Percentiles rank a stretch among this genome's conserved stretches.
Evolutionary conservation across 2,888 invertebrate genomes (phyloP).

Genomic region (Andrena haemorrhoa): DNA sequence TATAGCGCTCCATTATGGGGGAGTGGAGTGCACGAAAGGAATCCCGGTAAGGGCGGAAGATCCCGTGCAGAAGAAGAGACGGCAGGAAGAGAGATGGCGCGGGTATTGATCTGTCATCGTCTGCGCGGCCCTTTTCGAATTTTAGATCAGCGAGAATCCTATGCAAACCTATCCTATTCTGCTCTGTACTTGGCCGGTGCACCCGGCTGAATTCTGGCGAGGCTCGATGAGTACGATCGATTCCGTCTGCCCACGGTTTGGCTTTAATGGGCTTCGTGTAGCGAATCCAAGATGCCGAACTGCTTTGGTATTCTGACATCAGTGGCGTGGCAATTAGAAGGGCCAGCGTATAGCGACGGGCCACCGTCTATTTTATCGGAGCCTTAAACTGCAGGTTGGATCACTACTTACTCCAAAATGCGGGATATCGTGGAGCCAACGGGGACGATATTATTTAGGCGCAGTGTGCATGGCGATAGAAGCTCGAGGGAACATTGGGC

Average conservation of each 20-base stretch:
- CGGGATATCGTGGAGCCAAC: background rate
- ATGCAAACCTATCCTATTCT: slow-evolving; percentile 64
- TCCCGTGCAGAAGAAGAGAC: slow-evolving; percentile 32
- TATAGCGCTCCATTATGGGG: slow-evolving; percentile 69
- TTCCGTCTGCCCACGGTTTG: slow-evolving; percentile 48
- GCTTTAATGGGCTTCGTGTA: slow-evolving; percentile 57
- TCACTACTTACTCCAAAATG: background rate
- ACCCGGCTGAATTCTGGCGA: slow-evolving; percentile 36
- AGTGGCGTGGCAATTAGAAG: background rate
- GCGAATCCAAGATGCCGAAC: slow-evolving; percentile 26
- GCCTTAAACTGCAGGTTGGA: background rate
- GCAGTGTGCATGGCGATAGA: no score
- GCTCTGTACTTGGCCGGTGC: slow-evolving; percentile 37
- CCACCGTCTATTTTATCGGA: background rate
- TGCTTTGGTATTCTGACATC: slow-evolving; percentile 9
- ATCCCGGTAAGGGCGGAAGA: slow-evolving; percentile 60
- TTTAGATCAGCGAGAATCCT: slow-evolving; percentile 73
- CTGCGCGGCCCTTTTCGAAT: slow-evolving; percentile 74
- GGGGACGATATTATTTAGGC: no score
- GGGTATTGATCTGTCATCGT: slow-evolving; percentile 79
- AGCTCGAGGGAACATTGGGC: no score
- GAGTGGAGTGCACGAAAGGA: slow-evolving; percentile 66
- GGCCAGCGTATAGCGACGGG: background rate
- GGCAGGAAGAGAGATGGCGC: slow-evolving; percentile 45
- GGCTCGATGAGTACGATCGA: slow-evolving; percentile 59